Percentiles rank a stretch among this genome's conserved stretches.
phyloP scores from a whole-genome alignment of 2,113 vertebrate genomes.

The Sorex fumeus region DNA sequence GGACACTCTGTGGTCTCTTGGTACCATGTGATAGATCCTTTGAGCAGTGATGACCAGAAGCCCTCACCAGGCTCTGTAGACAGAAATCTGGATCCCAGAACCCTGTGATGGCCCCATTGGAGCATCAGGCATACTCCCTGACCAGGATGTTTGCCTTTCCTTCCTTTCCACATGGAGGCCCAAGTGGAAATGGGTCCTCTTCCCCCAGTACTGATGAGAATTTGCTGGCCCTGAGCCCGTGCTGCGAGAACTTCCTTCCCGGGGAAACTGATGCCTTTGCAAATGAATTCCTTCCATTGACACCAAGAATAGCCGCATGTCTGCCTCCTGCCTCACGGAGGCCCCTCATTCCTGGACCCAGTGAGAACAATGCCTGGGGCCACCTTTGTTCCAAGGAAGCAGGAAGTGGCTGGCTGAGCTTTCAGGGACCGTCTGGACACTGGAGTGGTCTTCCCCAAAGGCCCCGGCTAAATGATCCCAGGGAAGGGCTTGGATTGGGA shows the following conservation, averaged over 20 bases:
- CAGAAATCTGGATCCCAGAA: conserved; percentile 17
- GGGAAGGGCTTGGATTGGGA: neutral
- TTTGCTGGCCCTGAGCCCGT: conserved; percentile 68
- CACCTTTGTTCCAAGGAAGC: neutral
- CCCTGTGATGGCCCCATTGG: neutral
- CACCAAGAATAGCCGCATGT: neutral
- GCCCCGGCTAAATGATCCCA: fast-evolving
- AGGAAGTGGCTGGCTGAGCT: neutral
- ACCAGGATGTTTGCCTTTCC: conserved; percentile 62
- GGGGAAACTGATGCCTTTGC: conserved; percentile 51
- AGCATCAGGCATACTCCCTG: neutral
- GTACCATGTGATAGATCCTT: neutral
- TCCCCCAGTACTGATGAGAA: conserved; percentile 16
- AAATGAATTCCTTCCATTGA: conserved; percentile 43
- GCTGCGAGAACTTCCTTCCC: conserved; percentile 55
- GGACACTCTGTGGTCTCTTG: neutral
- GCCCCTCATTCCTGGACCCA: conserved; percentile 29
- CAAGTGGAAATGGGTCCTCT: conserved; percentile 31
- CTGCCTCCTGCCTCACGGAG: neutral
- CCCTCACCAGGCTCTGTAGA: neutral
- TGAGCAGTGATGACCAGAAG: conserved; percentile 16
- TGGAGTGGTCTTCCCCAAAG: neutral
- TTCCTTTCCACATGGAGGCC: conserved; percentile 46
- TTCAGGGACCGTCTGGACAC: neutral
- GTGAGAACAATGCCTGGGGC: conserved; percentile 5